Evolutionary conservation across 35 echinoderm and acorn worm species (phyloP), one percentile per base, ranked within the genome.

Genomic region (Apostichopus parvimensis): DNA sequence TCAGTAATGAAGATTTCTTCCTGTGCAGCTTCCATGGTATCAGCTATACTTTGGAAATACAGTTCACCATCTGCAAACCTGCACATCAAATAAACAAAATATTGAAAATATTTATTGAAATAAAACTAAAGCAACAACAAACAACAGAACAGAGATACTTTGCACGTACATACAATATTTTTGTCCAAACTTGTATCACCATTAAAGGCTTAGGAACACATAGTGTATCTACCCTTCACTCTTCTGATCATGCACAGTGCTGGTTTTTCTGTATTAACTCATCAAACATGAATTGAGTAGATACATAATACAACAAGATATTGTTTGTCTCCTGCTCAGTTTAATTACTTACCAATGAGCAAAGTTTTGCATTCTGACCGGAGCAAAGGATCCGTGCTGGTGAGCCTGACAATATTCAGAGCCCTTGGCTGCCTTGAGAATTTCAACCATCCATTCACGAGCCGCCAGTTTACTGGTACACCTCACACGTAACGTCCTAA

Each of bases 1-100:
- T 99, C 97, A 77, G 94, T 89, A 82, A 99, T 99, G 91, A 99
- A 96, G 80, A 99, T 99, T 75, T 99, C 95, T 93, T 99, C 95
- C 45, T 99, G 56, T 73, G 97, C 97, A 79, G 65, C 71, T 78
- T 99, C 95, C 28, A 99, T 21, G 1, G 95, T 90, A 95, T 99
- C 95, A 78, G 97, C 97, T 25, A 98, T 57, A 77, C 82, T 80
- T 17, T 96, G 90, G 90, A 96, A 99, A 82, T 99, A 99, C 21
- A 94, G 87, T 26, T 93, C 93, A 25, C 97, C 97, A 95, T 99
- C 97, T 8, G 92, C 95, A 95, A 94, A 99, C 93, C 97, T 99
- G 22, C 1, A 73, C 11, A 87, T 52, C 26, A 90, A 79, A 58
- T 21, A 87, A 61, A 66, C 23, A 53, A 87, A 18, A 87, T 45